These are phyloP conservation scores for Sitobion miscanthi DNA, from an alignment of 1,140 invertebrate species.

Conservation along the genomic window DNA sequence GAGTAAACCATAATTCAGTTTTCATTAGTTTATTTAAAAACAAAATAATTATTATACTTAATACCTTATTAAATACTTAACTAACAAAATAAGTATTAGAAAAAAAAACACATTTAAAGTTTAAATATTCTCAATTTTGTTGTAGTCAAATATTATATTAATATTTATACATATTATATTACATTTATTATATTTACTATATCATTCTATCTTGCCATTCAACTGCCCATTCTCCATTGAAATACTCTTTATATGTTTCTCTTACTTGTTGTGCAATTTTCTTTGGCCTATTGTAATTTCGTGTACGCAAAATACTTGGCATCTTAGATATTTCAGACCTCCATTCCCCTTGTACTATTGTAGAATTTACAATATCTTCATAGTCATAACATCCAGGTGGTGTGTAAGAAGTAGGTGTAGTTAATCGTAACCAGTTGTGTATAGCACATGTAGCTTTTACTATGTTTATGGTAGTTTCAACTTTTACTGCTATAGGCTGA, in stretches of 20 bases:
- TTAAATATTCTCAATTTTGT: too few relatives aligned
- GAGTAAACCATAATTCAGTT: neutral
- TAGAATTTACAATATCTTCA: neutral
- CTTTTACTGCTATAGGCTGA: slow-evolving; percentile 59
- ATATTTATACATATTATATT: too few relatives aligned
- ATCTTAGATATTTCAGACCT: neutral
- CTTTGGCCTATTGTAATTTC: neutral
- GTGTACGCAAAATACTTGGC: neutral
- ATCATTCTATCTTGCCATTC: neutral
- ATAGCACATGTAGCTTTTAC: slow-evolving; percentile 22
- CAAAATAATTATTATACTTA: too few relatives aligned
- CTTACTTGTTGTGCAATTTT: neutral
- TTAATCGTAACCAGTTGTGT: slow-evolving; percentile 39
- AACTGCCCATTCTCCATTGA: too few relatives aligned
- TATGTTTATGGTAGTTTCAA: slow-evolving; percentile 19
- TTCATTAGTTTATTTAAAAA: neutral
- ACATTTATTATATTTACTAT: neutral
- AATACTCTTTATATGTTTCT: neutral
- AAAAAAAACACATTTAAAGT: neutral
- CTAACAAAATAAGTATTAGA: neutral
- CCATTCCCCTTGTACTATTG: slow-evolving; percentile 36
- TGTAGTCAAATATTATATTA: too few relatives aligned
- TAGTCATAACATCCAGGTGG: neutral
- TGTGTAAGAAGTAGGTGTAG: neutral
- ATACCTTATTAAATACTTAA: too few relatives aligned